These are phyloP conservation scores for Pelecanoides urinatrix DNA, from an alignment of 2,113 vertebrate species.

Conservation along the genomic window DNA sequence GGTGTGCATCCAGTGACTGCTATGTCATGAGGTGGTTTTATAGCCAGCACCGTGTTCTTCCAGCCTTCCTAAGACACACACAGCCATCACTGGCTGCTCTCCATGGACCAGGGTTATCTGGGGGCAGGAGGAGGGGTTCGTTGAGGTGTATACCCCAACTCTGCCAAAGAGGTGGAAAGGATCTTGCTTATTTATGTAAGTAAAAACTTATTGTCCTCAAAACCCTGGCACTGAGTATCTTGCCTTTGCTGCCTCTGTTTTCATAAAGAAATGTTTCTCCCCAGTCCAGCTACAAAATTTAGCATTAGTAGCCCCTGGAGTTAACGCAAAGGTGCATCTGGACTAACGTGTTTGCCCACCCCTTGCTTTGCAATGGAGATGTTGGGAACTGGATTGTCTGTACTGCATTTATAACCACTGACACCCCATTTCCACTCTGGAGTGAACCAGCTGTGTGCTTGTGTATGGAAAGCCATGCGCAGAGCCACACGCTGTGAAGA, in stretches of 20 bases:
- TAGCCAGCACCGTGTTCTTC: not conserved
- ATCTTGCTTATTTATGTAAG: not conserved
- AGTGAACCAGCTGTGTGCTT: not conserved
- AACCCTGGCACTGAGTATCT: not conserved
- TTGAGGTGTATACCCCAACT: not conserved
- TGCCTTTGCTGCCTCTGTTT: not conserved
- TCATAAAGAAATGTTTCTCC: not conserved
- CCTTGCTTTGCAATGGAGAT: not conserved
- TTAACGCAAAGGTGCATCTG: not conserved
- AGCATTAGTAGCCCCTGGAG: not conserved
- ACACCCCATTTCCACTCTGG: not conserved
- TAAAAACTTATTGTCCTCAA: not conserved
- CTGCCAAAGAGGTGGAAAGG: not conserved
- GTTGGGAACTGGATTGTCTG: not conserved
- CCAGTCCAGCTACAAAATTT: not conserved
- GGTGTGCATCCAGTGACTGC: not conserved
- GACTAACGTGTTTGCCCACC: too few species aligned
- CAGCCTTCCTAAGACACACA: not conserved
- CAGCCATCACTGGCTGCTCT: not conserved
- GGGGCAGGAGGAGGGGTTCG: not conserved
- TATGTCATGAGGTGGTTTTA: not conserved
- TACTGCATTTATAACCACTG: not conserved
- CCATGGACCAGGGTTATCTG: not conserved
- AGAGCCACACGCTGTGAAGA: fast-evolving
- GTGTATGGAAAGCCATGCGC: not conserved